Evolutionary conservation across 2,888 invertebrate genomes (phyloP).

Genomic region (Mantis religiosa): DNA sequence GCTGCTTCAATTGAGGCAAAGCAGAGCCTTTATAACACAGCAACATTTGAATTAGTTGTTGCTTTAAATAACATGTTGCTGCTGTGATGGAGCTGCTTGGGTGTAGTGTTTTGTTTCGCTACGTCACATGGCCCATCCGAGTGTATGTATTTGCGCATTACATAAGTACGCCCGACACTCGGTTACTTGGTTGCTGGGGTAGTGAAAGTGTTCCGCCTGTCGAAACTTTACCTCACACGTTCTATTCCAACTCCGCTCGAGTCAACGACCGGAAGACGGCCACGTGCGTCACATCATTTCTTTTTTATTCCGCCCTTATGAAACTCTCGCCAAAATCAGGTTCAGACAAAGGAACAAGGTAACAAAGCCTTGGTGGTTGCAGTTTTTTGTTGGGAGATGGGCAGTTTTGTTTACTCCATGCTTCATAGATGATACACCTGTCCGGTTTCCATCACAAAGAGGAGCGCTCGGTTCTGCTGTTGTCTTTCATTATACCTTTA

Average conservation of each 20-base stretch:
- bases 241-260: not conserved
- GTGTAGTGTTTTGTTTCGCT: not conserved
- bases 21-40: too few relatives aligned
- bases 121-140: not conserved
- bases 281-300: not conserved
- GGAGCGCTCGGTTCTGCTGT: too few relatives aligned
- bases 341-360: not conserved
- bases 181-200: not conserved
- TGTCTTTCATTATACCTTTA: too few relatives aligned
- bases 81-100: too few relatives aligned
- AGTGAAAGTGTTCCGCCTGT: not conserved
- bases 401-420: too few relatives aligned
- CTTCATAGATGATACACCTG: too few relatives aligned
- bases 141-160: not conserved
- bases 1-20: too few relatives aligned
- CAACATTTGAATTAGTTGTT: too few relatives aligned
- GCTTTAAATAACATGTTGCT: too few relatives aligned
- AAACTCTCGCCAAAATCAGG: not conserved
- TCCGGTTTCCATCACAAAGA: too few relatives aligned
- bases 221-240: not conserved
- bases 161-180: not conserved
- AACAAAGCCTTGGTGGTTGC: not conserved
- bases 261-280: not conserved
- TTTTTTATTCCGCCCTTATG: not conserved
- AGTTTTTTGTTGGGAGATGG: not conserved